Evolutionary conservation across 2,888 invertebrate genomes (phyloP).

Genomic region (Meiosimyza decipiens): DNA sequence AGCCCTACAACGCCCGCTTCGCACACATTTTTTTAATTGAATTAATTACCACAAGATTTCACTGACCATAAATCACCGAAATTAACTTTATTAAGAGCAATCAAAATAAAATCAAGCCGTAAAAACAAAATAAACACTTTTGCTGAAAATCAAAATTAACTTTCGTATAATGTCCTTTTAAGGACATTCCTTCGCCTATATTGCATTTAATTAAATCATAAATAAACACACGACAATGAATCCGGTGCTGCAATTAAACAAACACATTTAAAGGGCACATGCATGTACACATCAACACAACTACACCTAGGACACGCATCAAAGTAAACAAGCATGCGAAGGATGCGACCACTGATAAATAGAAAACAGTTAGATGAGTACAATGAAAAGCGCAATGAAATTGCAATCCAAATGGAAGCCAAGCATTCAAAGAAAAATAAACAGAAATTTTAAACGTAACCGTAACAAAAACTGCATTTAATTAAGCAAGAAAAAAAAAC

Average conservation of each 20-base stretch:
- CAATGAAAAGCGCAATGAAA: slow-evolving; percentile 44
- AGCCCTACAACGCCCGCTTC: no score
- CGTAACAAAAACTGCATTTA: slow-evolving; percentile 19
- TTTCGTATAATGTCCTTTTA: no score
- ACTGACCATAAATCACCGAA: slow-evolving; percentile 14
- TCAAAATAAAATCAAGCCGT: slow-evolving; percentile 11
- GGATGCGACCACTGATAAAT: slow-evolving; percentile 26
- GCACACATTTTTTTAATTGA: no score
- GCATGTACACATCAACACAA: slow-evolving; percentile 7
- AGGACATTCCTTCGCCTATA: slow-evolving; percentile 10
- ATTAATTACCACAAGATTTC: no score
- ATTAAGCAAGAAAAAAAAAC: not conserved
- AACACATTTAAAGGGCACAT: slow-evolving; percentile 45
- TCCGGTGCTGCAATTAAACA: slow-evolving; percentile 54
- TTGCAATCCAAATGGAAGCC: slow-evolving; percentile 26
- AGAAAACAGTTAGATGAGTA: slow-evolving; percentile 26
- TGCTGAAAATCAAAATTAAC: slow-evolving; percentile 6
- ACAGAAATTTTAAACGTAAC: slow-evolving; percentile 3
- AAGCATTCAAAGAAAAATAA: slow-evolving; percentile 17
- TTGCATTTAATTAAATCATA: slow-evolving; percentile 52
- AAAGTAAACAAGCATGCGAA: slow-evolving; percentile 11
- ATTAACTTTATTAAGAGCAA: slow-evolving; percentile 17
- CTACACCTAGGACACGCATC: not conserved
- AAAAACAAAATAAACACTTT: slow-evolving; percentile 21
- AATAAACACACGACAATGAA: slow-evolving; percentile 42